Base-by-base conservation (phyloP, 2,888 invertebrate species). In the Coelogynopora nodosa region DNA sequence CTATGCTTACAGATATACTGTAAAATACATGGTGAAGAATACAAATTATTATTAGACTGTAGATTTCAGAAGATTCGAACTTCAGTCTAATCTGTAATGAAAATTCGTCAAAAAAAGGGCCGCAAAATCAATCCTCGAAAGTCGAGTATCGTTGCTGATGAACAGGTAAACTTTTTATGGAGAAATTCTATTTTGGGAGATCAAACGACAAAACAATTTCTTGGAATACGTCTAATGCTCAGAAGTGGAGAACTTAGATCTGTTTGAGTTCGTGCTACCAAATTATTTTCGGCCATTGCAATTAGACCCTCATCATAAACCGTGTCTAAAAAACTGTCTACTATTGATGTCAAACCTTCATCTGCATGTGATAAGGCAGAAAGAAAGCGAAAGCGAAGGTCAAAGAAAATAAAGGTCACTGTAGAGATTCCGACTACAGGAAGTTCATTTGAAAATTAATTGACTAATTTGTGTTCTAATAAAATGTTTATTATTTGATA, bases 141-240 rank as follows among this genome's bases (percentile, higher is more conserved):
- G 74, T 10, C 23, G 74, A 13, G 74, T 74, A 74, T 74, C 74
- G 74, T 74, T 74, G 23, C 74, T 74, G 10, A 74, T 2, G 23
- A 74, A 74, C 74, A 74, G 74, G 74, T n/a, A 74, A 74, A 74
- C 74, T 74, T 74, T 74, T 74, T 74, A 74, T 74, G 74, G 74
- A 5, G 27, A 74, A 74, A 74, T 74, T 74, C 74, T 74, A 74
- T 74, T 74, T 74, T 74, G 74, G 74, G 74, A 74, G 74, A 74
- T 74, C 74, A 74, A 74, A 23, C 74, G 74, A n/a, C 74, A n/a
- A 74, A 74, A 74, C 74, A 74, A 74, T 74, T 74, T 74, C 74
- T 13, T 74, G 74, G 74, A 74, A 74, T 74, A 74, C 74, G 27
- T 26, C 5, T 74, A 74, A 74, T 74, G 23, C 74, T 74, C 74